phyloP scores from a whole-genome alignment of 2,797 vertebrate species.

The Premnoplex brunnescens region DNA sequence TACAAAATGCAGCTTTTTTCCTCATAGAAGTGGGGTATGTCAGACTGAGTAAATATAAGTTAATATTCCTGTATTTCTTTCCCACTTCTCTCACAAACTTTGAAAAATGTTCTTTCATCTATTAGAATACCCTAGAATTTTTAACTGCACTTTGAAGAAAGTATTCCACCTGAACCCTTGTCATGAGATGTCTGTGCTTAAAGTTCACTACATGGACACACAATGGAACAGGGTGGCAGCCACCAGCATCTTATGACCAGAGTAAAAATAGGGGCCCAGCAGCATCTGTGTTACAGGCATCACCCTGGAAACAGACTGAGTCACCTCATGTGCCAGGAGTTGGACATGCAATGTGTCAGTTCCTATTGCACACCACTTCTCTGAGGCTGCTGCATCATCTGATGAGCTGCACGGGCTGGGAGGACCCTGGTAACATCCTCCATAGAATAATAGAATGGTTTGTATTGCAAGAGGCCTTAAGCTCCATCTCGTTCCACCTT shows the following conservation, averaged over 20 bases:
- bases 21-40: neutral
- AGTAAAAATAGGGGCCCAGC: rapidly evolving
- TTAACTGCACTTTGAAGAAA: neutral
- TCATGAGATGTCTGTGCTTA: rapidly evolving
- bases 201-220: neutral
- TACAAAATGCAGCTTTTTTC: neutral
- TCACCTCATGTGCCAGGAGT: neutral
- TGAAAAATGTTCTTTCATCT: neutral
- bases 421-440: neutral
- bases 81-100: neutral
- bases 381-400: neutral
- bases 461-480: neutral
- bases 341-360: neutral
- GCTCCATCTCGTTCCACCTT: no score
- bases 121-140: neutral
- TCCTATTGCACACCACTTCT: neutral
- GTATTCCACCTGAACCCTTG: neutral
- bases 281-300: neutral
- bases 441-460: neutral
- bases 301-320: neutral
- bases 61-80: neutral
- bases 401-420: neutral
- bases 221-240: neutral
- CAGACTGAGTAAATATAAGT: neutral
- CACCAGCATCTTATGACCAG: neutral